A percentile compares a stretch with the other conserved stretches of the same genome.
phyloP scores from a whole-genome alignment of 2,113 vertebrate genomes.

The Pan troglodytes region NHGRI_mPanTro3-v2.1_pri NC_072403.2:107859501-107860000 shows the following conservation, averaged over 20 bases:
- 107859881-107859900: neutral
- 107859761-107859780: neutral
- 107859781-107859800: neutral
- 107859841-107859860: neutral
- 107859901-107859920: neutral
- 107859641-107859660: neutral
- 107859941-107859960: neutral
- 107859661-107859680: neutral
- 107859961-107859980: neutral
- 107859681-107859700: neutral
- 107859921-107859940: neutral
- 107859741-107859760: neutral
- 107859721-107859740: neutral
- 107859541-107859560: neutral
- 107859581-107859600: neutral
- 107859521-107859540: constrained; percentile 18
- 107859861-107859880: neutral
- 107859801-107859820: neutral
- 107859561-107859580: neutral
- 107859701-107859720: neutral
- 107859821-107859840: constrained; percentile 9
- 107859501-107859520: neutral
- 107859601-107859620: neutral
- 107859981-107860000: neutral
- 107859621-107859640: neutral